These are phyloP conservation scores for Salmo trutta DNA, from an alignment of 2,797 vertebrate species.

Conservation along the genomic window DNA sequence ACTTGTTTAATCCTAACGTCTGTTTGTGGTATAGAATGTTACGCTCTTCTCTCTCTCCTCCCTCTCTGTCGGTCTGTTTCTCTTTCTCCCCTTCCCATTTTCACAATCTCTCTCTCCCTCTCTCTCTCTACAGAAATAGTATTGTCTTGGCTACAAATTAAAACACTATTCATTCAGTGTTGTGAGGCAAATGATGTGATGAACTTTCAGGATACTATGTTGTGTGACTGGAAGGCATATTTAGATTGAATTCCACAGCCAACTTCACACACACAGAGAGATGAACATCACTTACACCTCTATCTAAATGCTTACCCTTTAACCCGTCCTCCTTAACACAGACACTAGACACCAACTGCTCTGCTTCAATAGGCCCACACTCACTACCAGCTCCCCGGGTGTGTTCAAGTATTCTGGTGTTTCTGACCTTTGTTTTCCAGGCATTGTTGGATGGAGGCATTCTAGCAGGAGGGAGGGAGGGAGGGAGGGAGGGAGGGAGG, in stretches of 20 bases:
- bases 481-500: too few relatives aligned
- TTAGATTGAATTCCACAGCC: conserved; percentile 40
- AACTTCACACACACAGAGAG: not conserved
- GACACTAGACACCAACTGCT: too few relatives aligned
- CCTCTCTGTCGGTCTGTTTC: conserved; percentile 4
- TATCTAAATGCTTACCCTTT: too few relatives aligned
- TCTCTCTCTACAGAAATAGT: not conserved
- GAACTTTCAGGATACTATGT: conserved; percentile 5
- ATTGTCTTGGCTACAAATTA: not conserved
- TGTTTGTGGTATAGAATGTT: conserved; percentile 28
- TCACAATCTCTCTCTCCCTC: not conserved
- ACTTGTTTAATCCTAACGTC: conserved; percentile 65
- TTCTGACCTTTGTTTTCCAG: not conserved
- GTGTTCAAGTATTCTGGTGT: not conserved
- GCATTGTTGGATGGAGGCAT: not conserved
- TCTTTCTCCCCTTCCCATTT: conserved; percentile 17
- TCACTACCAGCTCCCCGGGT: not conserved
- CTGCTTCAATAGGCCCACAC: not conserved
- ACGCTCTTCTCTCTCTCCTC: not conserved
- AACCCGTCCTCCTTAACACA: too few relatives aligned
- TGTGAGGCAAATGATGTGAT: not conserved
- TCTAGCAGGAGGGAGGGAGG: not conserved
- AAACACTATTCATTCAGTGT: not conserved
- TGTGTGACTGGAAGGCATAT: conserved; percentile 32
- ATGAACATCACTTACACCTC: too few relatives aligned